A percentile compares a stretch with the other conserved stretches of the same genome.
phyloP scores from a whole-genome alignment of 2,888 invertebrate species.

The Rhopalosiphum nymphaeae region DNA sequence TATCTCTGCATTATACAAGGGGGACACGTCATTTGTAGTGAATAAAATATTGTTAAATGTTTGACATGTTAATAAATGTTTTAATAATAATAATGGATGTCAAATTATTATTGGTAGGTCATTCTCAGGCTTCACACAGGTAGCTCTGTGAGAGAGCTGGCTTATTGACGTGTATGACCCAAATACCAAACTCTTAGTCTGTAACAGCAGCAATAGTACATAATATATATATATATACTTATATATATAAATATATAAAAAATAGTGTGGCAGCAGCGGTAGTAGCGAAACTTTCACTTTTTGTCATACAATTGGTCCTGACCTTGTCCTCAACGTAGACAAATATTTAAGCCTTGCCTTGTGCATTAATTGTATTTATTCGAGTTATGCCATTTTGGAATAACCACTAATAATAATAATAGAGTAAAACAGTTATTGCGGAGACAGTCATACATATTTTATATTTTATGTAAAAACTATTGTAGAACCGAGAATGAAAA shows the following conservation, averaged over 20 bases:
- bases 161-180: constrained; percentile 64
- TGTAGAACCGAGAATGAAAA: background rate
- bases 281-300: constrained; percentile 63
- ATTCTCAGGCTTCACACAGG: constrained; percentile 57
- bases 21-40: constrained; percentile 1
- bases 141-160: constrained; percentile 62
- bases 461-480: background rate
- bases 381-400: constrained; percentile 45
- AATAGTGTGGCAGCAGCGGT: constrained; percentile 37
- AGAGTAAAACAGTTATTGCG: background rate
- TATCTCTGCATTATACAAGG: background rate
- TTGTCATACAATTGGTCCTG: constrained; percentile 65
- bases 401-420: constrained; percentile 15
- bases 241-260: constrained; percentile 22
- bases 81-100: constrained; percentile 52
- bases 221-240: constrained; percentile 12
- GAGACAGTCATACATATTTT: background rate
- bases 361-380: constrained; percentile 59
- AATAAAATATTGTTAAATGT: constrained; percentile 26
- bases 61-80: constrained; percentile 44
- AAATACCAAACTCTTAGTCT: constrained; percentile 63
- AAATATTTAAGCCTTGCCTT: constrained; percentile 62
- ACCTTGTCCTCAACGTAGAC: constrained; percentile 62
- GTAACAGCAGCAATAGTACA: constrained; percentile 47
- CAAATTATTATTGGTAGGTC: constrained; percentile 63